Evolutionary conservation across 2,797 vertebrate species (phyloP).

Genomic region (Xenops minutus): DNA sequence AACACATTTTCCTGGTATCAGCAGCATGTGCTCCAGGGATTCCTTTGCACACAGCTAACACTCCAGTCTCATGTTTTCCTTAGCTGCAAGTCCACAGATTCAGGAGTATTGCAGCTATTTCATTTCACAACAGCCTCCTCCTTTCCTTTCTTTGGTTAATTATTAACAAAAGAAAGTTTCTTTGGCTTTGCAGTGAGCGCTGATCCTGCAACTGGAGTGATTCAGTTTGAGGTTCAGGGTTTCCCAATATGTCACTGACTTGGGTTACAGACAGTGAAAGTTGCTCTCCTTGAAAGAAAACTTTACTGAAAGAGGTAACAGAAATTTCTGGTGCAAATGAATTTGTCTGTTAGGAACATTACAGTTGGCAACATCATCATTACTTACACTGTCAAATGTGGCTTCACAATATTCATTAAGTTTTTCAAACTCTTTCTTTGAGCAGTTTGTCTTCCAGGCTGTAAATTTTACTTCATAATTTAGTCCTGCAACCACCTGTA

Average conservation of each 20-base stretch:
- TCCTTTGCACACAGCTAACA: neutral
- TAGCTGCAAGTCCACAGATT: neutral
- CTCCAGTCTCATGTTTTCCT: neutral
- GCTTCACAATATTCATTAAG: constrained; percentile 22
- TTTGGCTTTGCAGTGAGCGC: neutral
- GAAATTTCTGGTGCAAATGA: neutral
- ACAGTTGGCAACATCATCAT: neutral
- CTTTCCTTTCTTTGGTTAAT: neutral
- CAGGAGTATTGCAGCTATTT: neutral
- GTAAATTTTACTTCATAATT: constrained; percentile 34
- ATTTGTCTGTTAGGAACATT: neutral
- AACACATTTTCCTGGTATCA: neutral
- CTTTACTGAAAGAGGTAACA: neutral
- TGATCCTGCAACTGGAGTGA: neutral
- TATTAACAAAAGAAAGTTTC: neutral
- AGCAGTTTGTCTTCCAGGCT: constrained; percentile 65
- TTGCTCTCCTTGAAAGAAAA: neutral
- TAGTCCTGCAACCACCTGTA: constrained; percentile 60
- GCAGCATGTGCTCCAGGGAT: neutral
- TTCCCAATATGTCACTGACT: neutral
- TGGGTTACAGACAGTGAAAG: neutral
- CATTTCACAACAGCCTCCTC: neutral
- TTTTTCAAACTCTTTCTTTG: constrained; percentile 47
- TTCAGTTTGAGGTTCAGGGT: neutral
- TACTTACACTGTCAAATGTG: constrained; percentile 56